Evolutionary conservation across 2,113 vertebrate genomes (phyloP).

Genomic region (Ptilorrhoa leucosticta): DNA sequence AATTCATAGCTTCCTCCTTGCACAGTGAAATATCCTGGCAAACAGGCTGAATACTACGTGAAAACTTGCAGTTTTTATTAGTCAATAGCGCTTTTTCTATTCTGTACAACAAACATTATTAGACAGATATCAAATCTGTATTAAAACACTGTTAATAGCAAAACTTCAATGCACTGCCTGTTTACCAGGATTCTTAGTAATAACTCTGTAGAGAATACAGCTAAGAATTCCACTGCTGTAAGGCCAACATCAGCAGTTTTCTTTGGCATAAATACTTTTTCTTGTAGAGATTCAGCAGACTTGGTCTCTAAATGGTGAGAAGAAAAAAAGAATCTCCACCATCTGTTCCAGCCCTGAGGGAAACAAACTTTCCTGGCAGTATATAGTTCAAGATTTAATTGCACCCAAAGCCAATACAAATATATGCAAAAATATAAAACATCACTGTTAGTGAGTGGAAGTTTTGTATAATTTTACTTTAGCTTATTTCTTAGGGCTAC

Average conservation of each 20-base stretch:
- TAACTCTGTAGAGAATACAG: neutral
- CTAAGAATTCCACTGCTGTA: neutral
- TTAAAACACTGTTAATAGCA: neutral
- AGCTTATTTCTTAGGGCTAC: neutral
- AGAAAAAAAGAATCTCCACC: neutral
- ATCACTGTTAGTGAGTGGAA: neutral
- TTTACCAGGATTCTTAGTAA: neutral
- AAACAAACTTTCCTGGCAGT: neutral
- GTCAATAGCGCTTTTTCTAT: neutral
- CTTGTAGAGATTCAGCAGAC: slow-evolving; percentile 9
- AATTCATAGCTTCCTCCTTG: neutral
- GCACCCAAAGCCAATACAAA: neutral
- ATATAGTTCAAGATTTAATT: slow-evolving; percentile 12
- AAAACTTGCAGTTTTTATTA: neutral
- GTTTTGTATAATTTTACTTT: neutral
- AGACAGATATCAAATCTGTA: neutral
- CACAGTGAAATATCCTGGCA: neutral
- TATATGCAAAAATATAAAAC: neutral
- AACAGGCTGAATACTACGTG: neutral
- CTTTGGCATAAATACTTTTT: neutral
- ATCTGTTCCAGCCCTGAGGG: slow-evolving; percentile 29
- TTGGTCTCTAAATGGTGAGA: neutral
- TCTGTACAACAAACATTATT: neutral
- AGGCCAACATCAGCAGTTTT: neutral
- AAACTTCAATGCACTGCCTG: neutral